Conservation (phyloP, 2,797 vertebrate genomes). For the Meda fulgida region DNA sequence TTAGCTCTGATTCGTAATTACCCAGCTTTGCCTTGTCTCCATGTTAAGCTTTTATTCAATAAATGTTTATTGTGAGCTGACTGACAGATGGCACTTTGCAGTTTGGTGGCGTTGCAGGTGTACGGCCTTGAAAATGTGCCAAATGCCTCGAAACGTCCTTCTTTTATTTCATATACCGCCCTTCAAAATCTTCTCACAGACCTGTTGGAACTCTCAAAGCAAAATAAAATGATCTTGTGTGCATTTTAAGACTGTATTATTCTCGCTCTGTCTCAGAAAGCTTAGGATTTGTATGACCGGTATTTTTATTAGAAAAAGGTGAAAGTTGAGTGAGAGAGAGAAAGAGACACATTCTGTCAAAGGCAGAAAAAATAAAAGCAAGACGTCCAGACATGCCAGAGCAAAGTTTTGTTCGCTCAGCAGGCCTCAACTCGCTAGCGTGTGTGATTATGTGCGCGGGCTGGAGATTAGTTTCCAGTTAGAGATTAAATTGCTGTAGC, state of each 20-base stretch:
- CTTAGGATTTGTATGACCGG: neutral
- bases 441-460: slow-evolving; percentile 41
- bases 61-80: slow-evolving; percentile 66
- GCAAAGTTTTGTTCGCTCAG: slow-evolving; percentile 6
- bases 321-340: neutral
- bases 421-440: slow-evolving; percentile 6
- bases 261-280: neutral
- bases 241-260: slow-evolving; percentile 19
- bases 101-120: slow-evolving; percentile 1
- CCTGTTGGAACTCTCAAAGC: neutral
- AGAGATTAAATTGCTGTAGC: slow-evolving; percentile 54
- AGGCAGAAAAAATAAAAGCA: slow-evolving; percentile 29
- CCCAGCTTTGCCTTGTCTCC: slow-evolving; percentile 61
- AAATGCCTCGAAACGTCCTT: neutral
- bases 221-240: neutral
- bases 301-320: slow-evolving; percentile 4
- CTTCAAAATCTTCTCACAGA: slow-evolving; percentile 5
- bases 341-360: neutral
- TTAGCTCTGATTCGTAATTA: slow-evolving; percentile 75
- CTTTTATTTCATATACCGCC: neutral
- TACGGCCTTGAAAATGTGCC: neutral
- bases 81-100: slow-evolving; percentile 61
- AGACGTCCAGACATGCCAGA: neutral
- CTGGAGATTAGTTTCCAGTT: slow-evolving; percentile 19
- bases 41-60: slow-evolving; percentile 73